These are phyloP conservation scores for Zaprionus lineosus DNA, from an alignment of 2,888 invertebrate genomes.

Conservation along the genomic window DNA sequence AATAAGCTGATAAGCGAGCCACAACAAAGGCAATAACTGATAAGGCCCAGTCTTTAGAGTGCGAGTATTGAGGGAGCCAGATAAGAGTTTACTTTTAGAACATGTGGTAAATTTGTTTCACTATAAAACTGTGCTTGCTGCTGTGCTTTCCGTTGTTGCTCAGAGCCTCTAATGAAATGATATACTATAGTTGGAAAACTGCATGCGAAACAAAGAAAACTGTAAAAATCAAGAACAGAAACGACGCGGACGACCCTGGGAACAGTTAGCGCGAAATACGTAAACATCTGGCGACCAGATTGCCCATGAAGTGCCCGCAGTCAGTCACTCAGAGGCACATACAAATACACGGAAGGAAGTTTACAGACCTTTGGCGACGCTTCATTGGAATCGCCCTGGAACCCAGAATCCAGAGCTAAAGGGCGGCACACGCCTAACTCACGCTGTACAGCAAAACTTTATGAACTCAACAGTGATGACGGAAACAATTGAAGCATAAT, in stretches of 20 bases:
- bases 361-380: constrained; percentile 43
- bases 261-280: constrained; percentile 54
- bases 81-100: constrained; percentile 30
- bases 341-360: constrained; percentile 8
- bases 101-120: constrained; percentile 26
- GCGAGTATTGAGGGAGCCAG: constrained; percentile 9
- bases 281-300: constrained; percentile 69
- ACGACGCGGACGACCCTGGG: constrained; percentile 47
- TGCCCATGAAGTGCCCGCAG: constrained; percentile 22
- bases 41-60: constrained; percentile 41
- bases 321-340: neutral
- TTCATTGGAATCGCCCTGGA: constrained; percentile 29
- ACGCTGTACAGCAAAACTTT: constrained; percentile 36
- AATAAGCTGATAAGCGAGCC: constrained; percentile 55
- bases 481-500: constrained; percentile 44
- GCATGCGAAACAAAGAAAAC: constrained; percentile 47
- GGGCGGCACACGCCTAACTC: constrained; percentile 46
- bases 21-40: constrained; percentile 62
- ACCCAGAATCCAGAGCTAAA: constrained; percentile 16
- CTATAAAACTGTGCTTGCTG: constrained; percentile 13
- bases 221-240: constrained; percentile 43
- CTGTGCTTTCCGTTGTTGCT: constrained; percentile 13
- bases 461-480: constrained; percentile 26
- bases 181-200: constrained; percentile 30
- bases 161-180: constrained; percentile 57